Evolutionary conservation across 2,113 vertebrate genomes (phyloP).

Genomic region (Microcebus tavaratra): DNA sequence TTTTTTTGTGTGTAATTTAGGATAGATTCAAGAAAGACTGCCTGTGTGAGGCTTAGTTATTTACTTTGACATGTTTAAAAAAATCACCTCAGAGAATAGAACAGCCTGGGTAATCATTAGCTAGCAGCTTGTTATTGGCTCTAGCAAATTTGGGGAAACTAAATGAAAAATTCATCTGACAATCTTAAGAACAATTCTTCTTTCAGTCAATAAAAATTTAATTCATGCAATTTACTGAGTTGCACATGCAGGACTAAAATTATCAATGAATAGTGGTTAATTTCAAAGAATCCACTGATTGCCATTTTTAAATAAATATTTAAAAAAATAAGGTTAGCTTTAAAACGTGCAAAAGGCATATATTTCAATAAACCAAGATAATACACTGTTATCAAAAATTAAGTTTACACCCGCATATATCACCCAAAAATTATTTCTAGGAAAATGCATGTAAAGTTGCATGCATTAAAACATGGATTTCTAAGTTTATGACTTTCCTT

Average conservation of each 20-base stretch:
- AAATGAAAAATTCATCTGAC: slow-evolving; percentile 65
- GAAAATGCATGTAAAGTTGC: slow-evolving; percentile 85
- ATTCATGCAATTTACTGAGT: slow-evolving; percentile 86
- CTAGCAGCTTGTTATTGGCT: slow-evolving; percentile 76
- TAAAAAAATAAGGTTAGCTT: slow-evolving; percentile 80
- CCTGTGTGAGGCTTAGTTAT: slow-evolving; percentile 82
- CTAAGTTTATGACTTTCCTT: slow-evolving; percentile 67
- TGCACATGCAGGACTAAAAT: slow-evolving; percentile 84
- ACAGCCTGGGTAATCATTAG: slow-evolving; percentile 78
- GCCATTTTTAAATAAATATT: slow-evolving; percentile 71
- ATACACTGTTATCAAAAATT: slow-evolving; percentile 74
- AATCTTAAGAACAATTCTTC: slow-evolving; percentile 76
- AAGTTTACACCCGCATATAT: slow-evolving; percentile 73
- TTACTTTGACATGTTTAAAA: slow-evolving; percentile 75
- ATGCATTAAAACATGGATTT: slow-evolving; percentile 82
- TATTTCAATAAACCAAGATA: slow-evolving; percentile 76
- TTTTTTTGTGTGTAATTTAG: slow-evolving; percentile 85
- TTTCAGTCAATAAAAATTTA: slow-evolving; percentile 77
- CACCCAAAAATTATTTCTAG: slow-evolving; percentile 72
- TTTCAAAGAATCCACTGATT: slow-evolving; percentile 72
- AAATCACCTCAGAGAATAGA: slow-evolving; percentile 76
- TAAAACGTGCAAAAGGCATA: slow-evolving; percentile 79
- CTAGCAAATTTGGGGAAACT: slow-evolving; percentile 68
- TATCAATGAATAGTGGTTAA: slow-evolving; percentile 78
- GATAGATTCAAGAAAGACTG: slow-evolving; percentile 83